Conservation (phyloP, 2,113 vertebrate genomes). For the Brachirus orientalis region DNA sequence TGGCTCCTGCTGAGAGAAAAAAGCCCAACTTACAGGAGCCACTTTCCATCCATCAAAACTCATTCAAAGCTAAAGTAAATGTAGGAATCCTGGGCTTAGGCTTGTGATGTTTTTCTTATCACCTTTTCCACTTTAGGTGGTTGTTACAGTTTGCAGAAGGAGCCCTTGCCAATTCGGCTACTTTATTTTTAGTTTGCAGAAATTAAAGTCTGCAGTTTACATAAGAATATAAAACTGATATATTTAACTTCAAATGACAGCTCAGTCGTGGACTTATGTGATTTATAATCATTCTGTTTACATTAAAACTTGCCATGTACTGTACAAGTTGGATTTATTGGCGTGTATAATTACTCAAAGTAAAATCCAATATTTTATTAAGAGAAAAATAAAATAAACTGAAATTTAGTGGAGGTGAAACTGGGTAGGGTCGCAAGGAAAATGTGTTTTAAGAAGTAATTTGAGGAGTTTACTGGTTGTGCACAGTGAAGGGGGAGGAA, state of each 20-base stretch:
- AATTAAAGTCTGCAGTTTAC: neutral
- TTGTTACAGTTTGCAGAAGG: neutral
- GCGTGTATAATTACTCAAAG: too few relatives aligned
- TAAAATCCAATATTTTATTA: too few relatives aligned
- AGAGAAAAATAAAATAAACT: too few relatives aligned
- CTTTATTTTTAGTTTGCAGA: neutral
- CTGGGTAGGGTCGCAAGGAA: too few relatives aligned
- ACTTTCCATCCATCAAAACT: slow-evolving; percentile 19
- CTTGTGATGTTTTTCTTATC: neutral
- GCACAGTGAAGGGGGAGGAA: too few relatives aligned
- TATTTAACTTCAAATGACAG: neutral
- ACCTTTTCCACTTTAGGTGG: neutral
- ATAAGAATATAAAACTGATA: too few relatives aligned
- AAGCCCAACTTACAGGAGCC: slow-evolving; percentile 36
- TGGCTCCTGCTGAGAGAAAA: slow-evolving; percentile 55
- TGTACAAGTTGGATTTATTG: too few relatives aligned
- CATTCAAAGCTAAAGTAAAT: neutral
- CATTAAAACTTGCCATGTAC: neutral
- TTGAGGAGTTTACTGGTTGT: too few relatives aligned
- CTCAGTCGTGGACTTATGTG: too few relatives aligned
- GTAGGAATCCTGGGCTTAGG: neutral
- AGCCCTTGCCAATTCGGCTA: neutral
- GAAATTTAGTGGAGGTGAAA: too few relatives aligned
- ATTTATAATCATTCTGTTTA: neutral
- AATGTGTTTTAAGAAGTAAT: too few relatives aligned